Evolutionary conservation across 92 coral and sea anemone genomes (phyloP), one percentile per base, ranked within the genome.

Genomic region (Porites evermanni): DNA sequence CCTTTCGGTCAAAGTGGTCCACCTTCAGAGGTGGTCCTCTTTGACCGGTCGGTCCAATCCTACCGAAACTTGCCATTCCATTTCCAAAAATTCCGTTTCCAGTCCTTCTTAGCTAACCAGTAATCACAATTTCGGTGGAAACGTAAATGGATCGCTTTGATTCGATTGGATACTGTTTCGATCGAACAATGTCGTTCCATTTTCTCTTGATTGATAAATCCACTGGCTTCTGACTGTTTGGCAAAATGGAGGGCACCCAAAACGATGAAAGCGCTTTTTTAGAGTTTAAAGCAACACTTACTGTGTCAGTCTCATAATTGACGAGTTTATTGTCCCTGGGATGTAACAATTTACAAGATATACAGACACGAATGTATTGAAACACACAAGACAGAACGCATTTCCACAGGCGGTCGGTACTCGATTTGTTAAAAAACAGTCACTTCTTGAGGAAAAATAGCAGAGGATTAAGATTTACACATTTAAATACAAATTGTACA

Each of bases 301-400:
- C n/a, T 13, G n/a, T 26, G 60, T 19, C 7, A 59, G 13, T 73
- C 14, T 54, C 54, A 80, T 29, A 79, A 72, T 71, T n/a, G 73
- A 71, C 85, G 86, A 80, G 85, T 70, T 80, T 82, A 74, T 77
- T 77, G 72, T 71, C 79, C 90, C 86, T 50, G 79, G 53, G 66
- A 44, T 73, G 85, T 72, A 81, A 78, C 64, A 19, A 79, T 79
- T 61, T 80, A 87, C 81, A 77, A 20, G 83, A 76, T 77, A 84
- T 51, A 72, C 86, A 67, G 64, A 70, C 75, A 77, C 76, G 79
- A 81, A 75, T 82, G 86, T 29, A 65, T 19, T 80, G 32, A 71
- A 47, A 26, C 32, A 53, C 66, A 88, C 63, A 24, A 74, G 76
- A 74, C 74, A 26, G 77, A 79, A 23, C 44, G 29, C 44, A 61